Base-by-base conservation (phyloP, 2,113 vertebrate genomes). In the Erythrolamprus reginae region DNA sequence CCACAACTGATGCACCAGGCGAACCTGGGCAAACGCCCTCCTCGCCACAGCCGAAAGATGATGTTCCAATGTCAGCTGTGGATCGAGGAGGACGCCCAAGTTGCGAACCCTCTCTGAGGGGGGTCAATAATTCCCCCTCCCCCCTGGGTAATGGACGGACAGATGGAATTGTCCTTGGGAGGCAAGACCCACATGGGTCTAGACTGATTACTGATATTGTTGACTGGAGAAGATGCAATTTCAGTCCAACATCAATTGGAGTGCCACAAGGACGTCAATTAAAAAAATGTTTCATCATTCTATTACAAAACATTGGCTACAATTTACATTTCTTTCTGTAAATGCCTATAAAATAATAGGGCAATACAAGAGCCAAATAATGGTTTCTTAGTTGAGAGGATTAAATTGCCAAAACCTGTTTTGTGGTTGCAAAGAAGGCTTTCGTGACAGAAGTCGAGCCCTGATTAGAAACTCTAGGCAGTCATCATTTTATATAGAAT, bases 401-500 rank as follows among this genome's bases (percentile, higher is more conserved):
- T 89, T 82, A 13, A 0, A 61, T 28, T 89, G 82, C 84, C 19
- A 42, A 77, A 33, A 65, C 24, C 33, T 42, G 0, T 90, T 92
- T 53, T 83, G 1, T 90, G 88, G 61, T 53, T 91, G 1, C 48
- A 52, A 87, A 65, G 86, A 48, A 47, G 51, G 24, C 47, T 94
- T 83, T 77, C 84, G 50, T 89, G 70, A 19, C 90, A 47, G 86
- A 55, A 93, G 1, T 28, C 9, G 58, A 91, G 88, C 92, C 61
- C 38, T 87, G 53, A 89, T 89, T 91, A 89, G 5, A 84, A 77
- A 13, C 7, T 50, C 82, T 91, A 55, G 0, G 0, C 92, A 33
- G 58, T 91, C 23, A 7, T 91, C 90, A n/a, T 88, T 91, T 82
- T 50, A 82, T 85, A 53, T 88, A 26, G 82, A 84, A 85, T 89